phyloP scores from a whole-genome alignment of 2,888 invertebrate genomes.

The Pristionchus fissidentatus region DNA sequence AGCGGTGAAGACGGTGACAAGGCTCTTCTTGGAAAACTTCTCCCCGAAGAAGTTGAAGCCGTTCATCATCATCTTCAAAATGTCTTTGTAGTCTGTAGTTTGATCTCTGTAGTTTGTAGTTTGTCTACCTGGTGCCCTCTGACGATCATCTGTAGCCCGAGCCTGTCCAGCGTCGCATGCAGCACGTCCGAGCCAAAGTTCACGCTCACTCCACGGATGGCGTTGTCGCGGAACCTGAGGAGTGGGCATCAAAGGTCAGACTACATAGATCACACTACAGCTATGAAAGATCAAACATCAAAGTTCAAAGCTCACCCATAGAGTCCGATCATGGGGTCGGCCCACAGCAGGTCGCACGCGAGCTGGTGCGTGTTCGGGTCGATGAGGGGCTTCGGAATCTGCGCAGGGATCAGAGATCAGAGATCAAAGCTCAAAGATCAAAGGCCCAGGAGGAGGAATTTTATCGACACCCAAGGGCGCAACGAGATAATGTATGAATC shows the following conservation, averaged over 20 bases:
- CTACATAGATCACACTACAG: neutral
- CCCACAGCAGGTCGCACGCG: slow-evolving; percentile 31
- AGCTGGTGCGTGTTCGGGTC: slow-evolving; percentile 36
- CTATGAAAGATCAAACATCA: neutral
- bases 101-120: neutral
- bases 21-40: neutral
- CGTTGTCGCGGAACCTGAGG: neutral
- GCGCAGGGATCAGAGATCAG: no score
- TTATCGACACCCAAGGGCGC: no score
- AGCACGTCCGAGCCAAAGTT: slow-evolving; percentile 20
- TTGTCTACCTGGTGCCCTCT: slow-evolving; percentile 19
- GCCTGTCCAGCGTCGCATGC: neutral
- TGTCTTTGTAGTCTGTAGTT: neutral
- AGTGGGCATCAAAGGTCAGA: neutral
- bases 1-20: slow-evolving; percentile 27
- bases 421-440: slow-evolving; percentile 27
- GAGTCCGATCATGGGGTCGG: slow-evolving; percentile 44
- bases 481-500: no score
- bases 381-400: slow-evolving; percentile 53
- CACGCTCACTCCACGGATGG: slow-evolving; percentile 6
- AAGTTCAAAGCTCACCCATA: slow-evolving; percentile 6
- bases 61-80: slow-evolving; percentile 38
- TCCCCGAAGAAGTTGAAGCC: slow-evolving; percentile 31
- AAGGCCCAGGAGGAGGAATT: no score
- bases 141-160: slow-evolving; percentile 18